Evolutionary conservation across 2,888 invertebrate genomes (phyloP).

Genomic region (Pyrrhia umbra): DNA sequence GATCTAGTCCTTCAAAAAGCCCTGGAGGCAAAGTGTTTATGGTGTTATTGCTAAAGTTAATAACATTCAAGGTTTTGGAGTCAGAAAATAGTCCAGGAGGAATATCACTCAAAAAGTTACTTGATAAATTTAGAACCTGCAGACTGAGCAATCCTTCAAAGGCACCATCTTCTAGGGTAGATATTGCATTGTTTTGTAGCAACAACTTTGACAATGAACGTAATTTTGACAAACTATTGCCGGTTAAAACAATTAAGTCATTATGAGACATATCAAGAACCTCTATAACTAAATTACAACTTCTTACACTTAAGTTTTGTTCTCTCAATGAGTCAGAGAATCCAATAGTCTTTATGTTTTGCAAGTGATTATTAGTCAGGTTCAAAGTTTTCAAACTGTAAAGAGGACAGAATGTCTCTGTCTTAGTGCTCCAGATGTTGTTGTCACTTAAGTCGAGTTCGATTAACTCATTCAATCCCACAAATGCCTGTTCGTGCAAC

Average conservation of each 20-base stretch:
- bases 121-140: slow-evolving; percentile 93
- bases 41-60: slow-evolving; percentile 94
- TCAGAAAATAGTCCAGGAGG: slow-evolving; percentile 94
- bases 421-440: slow-evolving; percentile 94
- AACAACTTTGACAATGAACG: slow-evolving; percentile 92
- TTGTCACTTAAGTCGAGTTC: slow-evolving; percentile 93
- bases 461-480: slow-evolving; percentile 92
- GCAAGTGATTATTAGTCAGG: slow-evolving; percentile 94
- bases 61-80: slow-evolving; percentile 91
- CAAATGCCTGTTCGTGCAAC: slow-evolving; percentile 92
- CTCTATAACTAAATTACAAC: slow-evolving; percentile 93
- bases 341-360: slow-evolving; percentile 93
- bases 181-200: slow-evolving; percentile 94
- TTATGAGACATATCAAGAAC: slow-evolving; percentile 93
- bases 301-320: slow-evolving; percentile 90
- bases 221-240: slow-evolving; percentile 92
- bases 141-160: slow-evolving; percentile 92
- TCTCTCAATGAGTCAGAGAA: slow-evolving; percentile 92
- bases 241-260: slow-evolving; percentile 92
- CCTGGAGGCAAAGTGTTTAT: slow-evolving; percentile 93
- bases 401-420: slow-evolving; percentile 93
- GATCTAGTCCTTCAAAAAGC: slow-evolving; percentile 92
- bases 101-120: slow-evolving; percentile 93
- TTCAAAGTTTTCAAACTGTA: slow-evolving; percentile 93
- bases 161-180: slow-evolving; percentile 93